phyloP scores from a whole-genome alignment of 2,888 invertebrate genomes.

The Smittia aterrima region DNA sequence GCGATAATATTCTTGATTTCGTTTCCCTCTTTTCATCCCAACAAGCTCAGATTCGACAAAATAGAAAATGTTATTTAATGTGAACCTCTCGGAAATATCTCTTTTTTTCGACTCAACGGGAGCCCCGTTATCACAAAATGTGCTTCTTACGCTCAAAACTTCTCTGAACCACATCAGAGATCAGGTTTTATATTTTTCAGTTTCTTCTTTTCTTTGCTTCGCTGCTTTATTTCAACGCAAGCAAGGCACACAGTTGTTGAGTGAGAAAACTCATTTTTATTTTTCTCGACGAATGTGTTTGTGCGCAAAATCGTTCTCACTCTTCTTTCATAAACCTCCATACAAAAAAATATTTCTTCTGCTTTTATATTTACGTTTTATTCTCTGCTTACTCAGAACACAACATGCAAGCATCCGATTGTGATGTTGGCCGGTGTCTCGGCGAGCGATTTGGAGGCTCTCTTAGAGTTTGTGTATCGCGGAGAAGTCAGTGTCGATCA shows the following conservation, averaged over 20 bases:
- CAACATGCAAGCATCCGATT: conserved; percentile 64
- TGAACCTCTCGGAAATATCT: conserved; percentile 23
- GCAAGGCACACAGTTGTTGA: conserved; percentile 1
- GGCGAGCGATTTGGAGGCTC: conserved; percentile 62
- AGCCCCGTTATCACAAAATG: conserved; percentile 30
- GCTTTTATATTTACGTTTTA: conserved; percentile 9
- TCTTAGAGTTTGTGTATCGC: conserved; percentile 62
- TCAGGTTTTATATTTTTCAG: conserved; percentile 34
- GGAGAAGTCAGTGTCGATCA: conserved; percentile 65
- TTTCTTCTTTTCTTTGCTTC: conserved; percentile 22
- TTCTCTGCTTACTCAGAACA: conserved; percentile 54
- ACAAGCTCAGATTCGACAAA: background rate
- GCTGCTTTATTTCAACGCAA: conserved; percentile 15
- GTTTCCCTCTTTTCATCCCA: background rate
- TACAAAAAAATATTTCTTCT: background rate
- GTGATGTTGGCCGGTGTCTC: conserved; percentile 64
- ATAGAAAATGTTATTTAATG: conserved; percentile 19
- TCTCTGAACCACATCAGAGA: conserved; percentile 41
- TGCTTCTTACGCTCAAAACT: conserved; percentile 41
- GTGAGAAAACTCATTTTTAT: background rate
- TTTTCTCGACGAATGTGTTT: background rate
- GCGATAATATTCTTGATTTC: background rate
- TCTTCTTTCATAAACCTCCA: no score
- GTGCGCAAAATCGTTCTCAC: background rate
- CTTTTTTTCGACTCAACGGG: background rate